phyloP scores from a whole-genome alignment of 2,888 invertebrate genomes.

The Myopa testacea region DNA sequence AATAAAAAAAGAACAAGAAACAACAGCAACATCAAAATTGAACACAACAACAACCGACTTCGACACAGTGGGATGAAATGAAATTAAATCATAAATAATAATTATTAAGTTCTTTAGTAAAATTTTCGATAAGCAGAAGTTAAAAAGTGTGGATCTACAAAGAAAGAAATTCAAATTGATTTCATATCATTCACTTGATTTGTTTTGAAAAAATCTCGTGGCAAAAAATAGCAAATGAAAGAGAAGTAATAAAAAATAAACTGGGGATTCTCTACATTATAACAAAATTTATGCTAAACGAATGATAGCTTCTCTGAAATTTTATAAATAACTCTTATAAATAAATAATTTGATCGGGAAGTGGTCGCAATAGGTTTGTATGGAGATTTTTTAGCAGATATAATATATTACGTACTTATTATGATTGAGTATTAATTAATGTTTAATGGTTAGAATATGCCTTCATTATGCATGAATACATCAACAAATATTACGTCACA shows the following conservation, averaged over 20 bases:
- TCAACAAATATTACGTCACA: no score
- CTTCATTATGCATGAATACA: no score
- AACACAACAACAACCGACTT: not conserved
- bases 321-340: no score
- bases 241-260: not conserved
- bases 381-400: no score
- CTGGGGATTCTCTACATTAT: not conserved
- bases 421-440: no score
- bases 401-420: no score
- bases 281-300: no score
- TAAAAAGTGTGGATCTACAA: not conserved
- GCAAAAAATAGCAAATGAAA: not conserved
- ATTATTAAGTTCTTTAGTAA: not conserved
- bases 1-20: not conserved
- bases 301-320: no score
- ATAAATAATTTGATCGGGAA: no score
- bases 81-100: not conserved
- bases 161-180: not conserved
- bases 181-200: not conserved
- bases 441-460: no score
- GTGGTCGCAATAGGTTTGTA: no score
- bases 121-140: no score
- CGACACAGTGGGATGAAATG: not conserved
- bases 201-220: not conserved
- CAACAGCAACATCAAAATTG: slow-evolving; percentile 11